A percentile compares a stretch with the other conserved stretches of the same genome.
Conservation (phyloP, 2,113 vertebrate species). For the Carettochelys insculpta region DNA sequence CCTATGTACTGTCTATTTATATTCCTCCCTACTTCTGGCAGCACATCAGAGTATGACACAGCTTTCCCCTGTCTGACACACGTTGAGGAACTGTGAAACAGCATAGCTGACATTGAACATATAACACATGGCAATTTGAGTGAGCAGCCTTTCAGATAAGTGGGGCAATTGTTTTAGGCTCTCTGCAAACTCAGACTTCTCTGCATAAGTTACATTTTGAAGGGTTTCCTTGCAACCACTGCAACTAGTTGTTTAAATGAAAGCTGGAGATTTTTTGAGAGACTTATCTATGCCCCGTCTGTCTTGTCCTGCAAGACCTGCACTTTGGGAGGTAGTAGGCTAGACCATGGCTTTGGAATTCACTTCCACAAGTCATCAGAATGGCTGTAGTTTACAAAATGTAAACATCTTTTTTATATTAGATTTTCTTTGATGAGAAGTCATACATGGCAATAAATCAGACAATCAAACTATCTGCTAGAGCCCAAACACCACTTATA, state of each 20-base stretch:
- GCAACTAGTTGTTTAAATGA: background rate
- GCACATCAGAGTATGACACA: background rate
- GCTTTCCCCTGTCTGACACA: background rate
- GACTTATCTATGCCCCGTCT: background rate
- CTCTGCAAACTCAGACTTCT: background rate
- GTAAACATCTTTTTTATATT: too few species aligned
- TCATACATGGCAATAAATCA: too few species aligned
- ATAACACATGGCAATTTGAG: background rate
- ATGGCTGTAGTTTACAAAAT: too few species aligned
- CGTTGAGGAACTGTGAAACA: conserved; percentile 17
- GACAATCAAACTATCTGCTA: too few species aligned
- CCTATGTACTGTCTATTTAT: background rate
- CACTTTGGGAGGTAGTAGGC: too few species aligned
- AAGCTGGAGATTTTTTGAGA: background rate
- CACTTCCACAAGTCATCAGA: too few species aligned
- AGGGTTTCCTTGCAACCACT: background rate
- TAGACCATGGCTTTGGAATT: too few species aligned
- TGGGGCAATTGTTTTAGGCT: background rate
- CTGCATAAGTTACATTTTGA: conserved; percentile 14
- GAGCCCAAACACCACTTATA: too few species aligned
- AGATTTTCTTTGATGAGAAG: too few species aligned
- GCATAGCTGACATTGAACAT: background rate
- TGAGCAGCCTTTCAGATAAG: background rate
- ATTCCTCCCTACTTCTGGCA: conserved; percentile 3
- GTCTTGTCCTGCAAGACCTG: too few species aligned